Conservation (phyloP, 2,797 vertebrate species). For the Prionace glauca region DNA sequence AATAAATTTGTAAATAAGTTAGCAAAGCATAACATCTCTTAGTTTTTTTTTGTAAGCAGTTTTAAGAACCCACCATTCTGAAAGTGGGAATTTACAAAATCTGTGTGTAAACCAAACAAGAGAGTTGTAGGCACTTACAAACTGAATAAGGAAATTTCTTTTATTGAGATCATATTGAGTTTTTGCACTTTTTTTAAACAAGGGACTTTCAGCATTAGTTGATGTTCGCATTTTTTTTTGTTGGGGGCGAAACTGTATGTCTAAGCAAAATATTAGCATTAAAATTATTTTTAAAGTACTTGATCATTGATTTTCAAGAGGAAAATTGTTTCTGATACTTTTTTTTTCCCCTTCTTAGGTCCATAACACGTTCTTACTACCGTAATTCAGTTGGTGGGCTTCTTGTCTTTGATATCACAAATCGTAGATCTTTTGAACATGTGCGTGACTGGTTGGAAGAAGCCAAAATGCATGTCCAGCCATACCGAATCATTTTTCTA, state of each 20-base stretch:
- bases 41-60: too few relatives aligned
- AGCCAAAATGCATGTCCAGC: constrained; percentile 63
- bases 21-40: too few relatives aligned
- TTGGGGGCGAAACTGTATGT: background rate
- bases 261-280: background rate
- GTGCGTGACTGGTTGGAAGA: constrained; percentile 68
- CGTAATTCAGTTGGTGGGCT: constrained; percentile 69
- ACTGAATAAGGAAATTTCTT: background rate
- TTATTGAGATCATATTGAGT: background rate
- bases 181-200: background rate
- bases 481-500: constrained; percentile 65
- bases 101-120: background rate
- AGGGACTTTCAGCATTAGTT: background rate
- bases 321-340: background rate
- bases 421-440: constrained; percentile 65
- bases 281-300: background rate
- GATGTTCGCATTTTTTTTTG: background rate
- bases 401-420: constrained; percentile 68
- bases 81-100: too few relatives aligned
- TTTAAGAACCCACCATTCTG: too few relatives aligned
- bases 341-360: constrained; percentile 48
- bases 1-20: too few relatives aligned
- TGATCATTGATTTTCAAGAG: background rate
- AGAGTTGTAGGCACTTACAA: background rate
- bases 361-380: constrained; percentile 69